Base-by-base conservation (phyloP, 2,113 vertebrate species). In the Caranx ignobilis region DNA sequence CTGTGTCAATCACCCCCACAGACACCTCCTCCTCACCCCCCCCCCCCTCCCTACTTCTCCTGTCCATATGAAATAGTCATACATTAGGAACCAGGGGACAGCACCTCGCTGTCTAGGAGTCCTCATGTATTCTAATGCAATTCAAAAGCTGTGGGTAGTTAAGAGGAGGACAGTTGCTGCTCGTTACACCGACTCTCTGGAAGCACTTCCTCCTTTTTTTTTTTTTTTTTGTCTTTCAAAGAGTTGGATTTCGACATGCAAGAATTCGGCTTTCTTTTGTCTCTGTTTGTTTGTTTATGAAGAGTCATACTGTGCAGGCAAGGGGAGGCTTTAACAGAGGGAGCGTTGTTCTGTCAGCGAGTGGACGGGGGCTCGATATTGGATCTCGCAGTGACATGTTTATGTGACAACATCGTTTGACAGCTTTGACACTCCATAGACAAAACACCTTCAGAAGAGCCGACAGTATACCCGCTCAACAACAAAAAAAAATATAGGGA, bases 61-160 rank as follows among this genome's bases (percentile, higher is more conserved):
- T 78, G 87, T 90, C 91, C 96, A 97, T 97, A 97, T 97, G 96
- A 97, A 97, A 96, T 96, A 97, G 96, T 97, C 96, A 96, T 96
- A 96, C 96, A 97, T 97, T 97, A 96, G 96, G 96, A 96, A 96
- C 94, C 96, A 95, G 94, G 94, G 92, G 90, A 88, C 85, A 76
- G 83, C 83, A 90, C 88, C 88, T 88, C 59, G 12, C 89, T 68
- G 77, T 86, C 84, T 70, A 52, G 34, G 69, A 88, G 89, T 90
- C 87, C 89, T 92, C 89, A 87, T 92, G 84, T 92, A 93, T 93
- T 93, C 77, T 91, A 92, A 94, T 94, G 81, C 57, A 0, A 92
- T 91, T 90, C 88, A 90, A 84, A 87, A 90, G 88, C 76, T 70
- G 47, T 35, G 88, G 86, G 54, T 85, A 84, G 82, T 88, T 91